phyloP scores from a whole-genome alignment of 1,140 invertebrate genomes.

The Cephus cinctus region DNA sequence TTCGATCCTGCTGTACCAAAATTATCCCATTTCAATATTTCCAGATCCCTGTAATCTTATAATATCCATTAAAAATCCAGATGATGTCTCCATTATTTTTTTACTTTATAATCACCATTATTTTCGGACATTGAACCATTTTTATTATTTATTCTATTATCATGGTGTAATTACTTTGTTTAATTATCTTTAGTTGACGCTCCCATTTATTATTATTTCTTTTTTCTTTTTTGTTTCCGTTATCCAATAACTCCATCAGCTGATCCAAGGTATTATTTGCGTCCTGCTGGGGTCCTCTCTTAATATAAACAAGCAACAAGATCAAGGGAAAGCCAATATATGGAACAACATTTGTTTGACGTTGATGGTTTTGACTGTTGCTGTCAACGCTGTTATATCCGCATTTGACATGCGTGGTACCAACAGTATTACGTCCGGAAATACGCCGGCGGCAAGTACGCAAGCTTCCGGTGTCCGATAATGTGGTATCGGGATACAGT shows the following conservation, averaged over 20 bases:
- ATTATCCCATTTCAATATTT: too few species aligned
- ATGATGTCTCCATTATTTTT: conserved; percentile 10
- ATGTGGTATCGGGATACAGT: conserved; percentile 1
- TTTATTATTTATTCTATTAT: conserved; percentile 40
- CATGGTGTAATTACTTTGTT: conserved; percentile 34
- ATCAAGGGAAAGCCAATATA: conserved; percentile 61
- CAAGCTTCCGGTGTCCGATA: not conserved
- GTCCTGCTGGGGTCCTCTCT: conserved; percentile 61
- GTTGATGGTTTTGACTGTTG: conserved; percentile 62
- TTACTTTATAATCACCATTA: conserved; percentile 24
- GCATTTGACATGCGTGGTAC: conserved; percentile 57
- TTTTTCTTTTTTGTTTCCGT: conserved; percentile 22
- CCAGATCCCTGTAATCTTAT: too few species aligned
- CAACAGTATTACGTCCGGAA: conserved; percentile 15
- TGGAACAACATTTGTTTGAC: conserved; percentile 63
- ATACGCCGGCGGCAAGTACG: not conserved
- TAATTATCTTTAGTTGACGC: conserved; percentile 28
- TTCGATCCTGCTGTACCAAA: too few species aligned
- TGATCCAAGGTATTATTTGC: conserved; percentile 61
- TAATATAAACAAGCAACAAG: conserved; percentile 63
- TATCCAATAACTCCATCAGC: conserved; percentile 45
- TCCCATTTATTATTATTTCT: conserved; percentile 26
- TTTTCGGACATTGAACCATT: conserved; percentile 23
- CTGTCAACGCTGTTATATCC: conserved; percentile 61
- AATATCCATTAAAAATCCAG: too few species aligned